These are phyloP conservation scores for Huso huso DNA, from an alignment of 2,797 vertebrate species.

Conservation along the genomic window DNA sequence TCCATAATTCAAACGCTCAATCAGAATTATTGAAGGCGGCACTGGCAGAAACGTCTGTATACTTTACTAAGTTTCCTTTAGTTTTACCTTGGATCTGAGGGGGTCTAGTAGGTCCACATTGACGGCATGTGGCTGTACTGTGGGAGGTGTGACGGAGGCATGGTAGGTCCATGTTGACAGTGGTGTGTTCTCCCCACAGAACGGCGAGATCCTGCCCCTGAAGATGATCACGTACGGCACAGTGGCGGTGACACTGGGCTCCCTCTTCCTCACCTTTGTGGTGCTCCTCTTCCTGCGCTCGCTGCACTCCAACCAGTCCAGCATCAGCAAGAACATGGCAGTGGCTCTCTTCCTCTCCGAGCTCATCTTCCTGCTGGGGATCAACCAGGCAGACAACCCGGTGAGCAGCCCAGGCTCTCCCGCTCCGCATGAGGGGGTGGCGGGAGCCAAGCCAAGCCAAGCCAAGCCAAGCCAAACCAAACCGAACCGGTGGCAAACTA, in stretches of 20 bases:
- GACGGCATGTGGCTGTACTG: background rate
- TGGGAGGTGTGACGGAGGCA: background rate
- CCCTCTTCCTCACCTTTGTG: conserved; percentile 75
- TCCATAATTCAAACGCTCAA: too few relatives aligned
- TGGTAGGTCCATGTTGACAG: background rate
- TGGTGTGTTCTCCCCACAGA: conserved; percentile 49
- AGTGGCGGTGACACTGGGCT: conserved; percentile 73
- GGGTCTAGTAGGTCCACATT: too few relatives aligned
- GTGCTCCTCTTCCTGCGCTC: conserved; percentile 70
- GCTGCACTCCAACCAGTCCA: conserved; percentile 77
- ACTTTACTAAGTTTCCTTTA: too few relatives aligned
- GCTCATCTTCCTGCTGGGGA: conserved; percentile 84
- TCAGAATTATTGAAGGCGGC: too few relatives aligned
- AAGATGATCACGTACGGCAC: conserved; percentile 78
- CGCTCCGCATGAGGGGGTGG: too few relatives aligned
- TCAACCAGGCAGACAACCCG: conserved; percentile 85
- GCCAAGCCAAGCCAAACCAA: too few relatives aligned
- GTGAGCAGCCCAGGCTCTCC: conserved; percentile 43
- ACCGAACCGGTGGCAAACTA: too few relatives aligned
- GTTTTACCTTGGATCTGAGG: too few relatives aligned
- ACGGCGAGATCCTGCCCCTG: conserved; percentile 84
- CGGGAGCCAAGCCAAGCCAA: too few relatives aligned
- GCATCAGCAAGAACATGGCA: conserved; percentile 75
- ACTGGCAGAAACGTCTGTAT: too few relatives aligned
- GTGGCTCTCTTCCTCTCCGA: conserved; percentile 74